Evolutionary conservation across 2,113 vertebrate genomes (phyloP), one percentile per base, ranked within the genome.

Genomic region (Anthoscopus minutus): DNA sequence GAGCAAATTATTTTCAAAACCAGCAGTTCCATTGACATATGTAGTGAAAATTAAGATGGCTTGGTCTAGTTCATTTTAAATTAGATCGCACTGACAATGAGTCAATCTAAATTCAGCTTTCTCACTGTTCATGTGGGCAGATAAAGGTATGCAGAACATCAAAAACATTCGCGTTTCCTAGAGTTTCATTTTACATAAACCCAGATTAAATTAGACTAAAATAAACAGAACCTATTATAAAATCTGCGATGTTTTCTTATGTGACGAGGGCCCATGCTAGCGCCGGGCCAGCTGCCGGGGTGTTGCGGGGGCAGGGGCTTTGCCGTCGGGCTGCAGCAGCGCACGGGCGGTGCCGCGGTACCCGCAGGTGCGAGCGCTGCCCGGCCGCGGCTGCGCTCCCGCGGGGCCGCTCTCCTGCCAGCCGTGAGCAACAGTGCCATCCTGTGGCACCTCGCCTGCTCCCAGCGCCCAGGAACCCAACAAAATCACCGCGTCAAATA

Each of bases 381-480:
- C 86, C 73, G 88, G 64, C 72, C 69, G 40, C 40, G 13, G 40
- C 40, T 10, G 40, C 40, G n/a, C n/a, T n/a, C n/a, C n/a, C n/a
- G n/a, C 12, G 17, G 37, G n/a, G 35, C 1, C 18, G 7, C 64
- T 21, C 65, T 85, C 51, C 64, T 8, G 88, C 65, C 97, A 97
- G 93, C 84, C 33, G 4, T 54, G 58, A 97, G 61, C 97, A 98
- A 98, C 97, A 98, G 83, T 94, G 98, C 97, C 98, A 98, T 93
- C 98, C 92, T 96, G 98, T 40, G 98, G 97, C 81, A 80, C 3
- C 40, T 15, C 20, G 17, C 16, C 79, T 73, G 5, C 91, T 42
- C 94, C 70, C 96, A 92, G 84, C 35, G 44, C 64, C 50, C 7
- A 7, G 51, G 51, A 50, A 23, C 3, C 28, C 44, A 3, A 5